Conservation (phyloP, 2,797 vertebrate genomes). For the Heteromormyrus szaboi region DNA sequence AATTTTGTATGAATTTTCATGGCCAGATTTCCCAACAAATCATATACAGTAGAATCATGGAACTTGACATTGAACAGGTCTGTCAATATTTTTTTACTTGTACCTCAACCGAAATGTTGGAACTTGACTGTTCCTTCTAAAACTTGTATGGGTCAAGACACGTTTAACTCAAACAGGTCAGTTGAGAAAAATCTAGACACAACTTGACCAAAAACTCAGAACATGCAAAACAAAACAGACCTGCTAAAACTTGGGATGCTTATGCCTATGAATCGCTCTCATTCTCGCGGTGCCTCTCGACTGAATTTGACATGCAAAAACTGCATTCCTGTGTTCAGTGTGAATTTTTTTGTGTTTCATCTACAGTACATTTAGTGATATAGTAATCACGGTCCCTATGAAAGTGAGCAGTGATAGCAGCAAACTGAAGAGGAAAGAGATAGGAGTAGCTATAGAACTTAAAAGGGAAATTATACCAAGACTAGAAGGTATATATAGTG, state of each 20-base stretch:
- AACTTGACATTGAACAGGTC: neutral
- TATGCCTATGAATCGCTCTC: neutral
- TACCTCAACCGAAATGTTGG: neutral
- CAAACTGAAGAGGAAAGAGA: neutral
- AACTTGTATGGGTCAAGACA: neutral
- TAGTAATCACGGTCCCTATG: neutral
- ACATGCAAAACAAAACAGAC: neutral
- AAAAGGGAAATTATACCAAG: neutral
- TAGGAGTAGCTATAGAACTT: neutral
- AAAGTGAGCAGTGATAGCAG: neutral
- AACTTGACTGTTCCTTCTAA: neutral
- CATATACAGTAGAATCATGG: neutral
- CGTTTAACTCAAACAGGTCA: neutral
- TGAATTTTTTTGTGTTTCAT: neutral
- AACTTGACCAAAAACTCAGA: neutral
- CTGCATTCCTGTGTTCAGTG: no score
- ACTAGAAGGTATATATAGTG: neutral
- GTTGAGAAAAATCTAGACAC: neutral
- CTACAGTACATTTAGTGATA: neutral
- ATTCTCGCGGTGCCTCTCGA: neutral
- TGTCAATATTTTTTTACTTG: neutral
- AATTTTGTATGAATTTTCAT: neutral
- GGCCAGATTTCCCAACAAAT: neutral
- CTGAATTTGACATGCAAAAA: neutral
- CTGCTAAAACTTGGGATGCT: neutral